phyloP scores from a whole-genome alignment of 2,888 invertebrate species.

The Gortyna flavago region DNA sequence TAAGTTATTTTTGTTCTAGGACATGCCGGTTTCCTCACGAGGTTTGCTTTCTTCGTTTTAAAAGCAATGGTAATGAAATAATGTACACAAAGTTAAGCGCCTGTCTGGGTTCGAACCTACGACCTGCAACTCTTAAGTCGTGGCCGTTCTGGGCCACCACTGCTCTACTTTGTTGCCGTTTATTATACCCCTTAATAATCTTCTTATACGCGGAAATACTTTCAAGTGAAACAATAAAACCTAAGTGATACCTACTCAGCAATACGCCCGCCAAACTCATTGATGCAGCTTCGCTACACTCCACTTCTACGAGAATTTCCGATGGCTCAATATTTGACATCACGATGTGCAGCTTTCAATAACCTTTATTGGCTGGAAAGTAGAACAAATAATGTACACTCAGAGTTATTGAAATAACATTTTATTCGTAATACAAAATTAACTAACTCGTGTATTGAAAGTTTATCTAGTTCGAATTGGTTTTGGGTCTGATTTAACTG shows the following conservation, averaged over 20 bases:
- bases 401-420: slow-evolving; percentile 1
- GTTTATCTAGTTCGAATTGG: neutral
- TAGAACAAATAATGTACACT: slow-evolving; percentile 17
- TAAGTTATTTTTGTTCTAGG: neutral
- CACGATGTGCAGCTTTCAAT: slow-evolving; percentile 30
- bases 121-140: no score
- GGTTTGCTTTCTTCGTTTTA: no score
- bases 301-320: slow-evolving; percentile 24
- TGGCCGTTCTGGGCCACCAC: no score
- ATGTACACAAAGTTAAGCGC: no score
- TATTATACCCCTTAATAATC: neutral
- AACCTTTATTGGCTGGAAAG: slow-evolving; percentile 26
- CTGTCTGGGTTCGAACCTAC: no score
- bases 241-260: slow-evolving; percentile 28
- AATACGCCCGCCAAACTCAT: slow-evolving; percentile 42
- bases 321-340: slow-evolving; percentile 51
- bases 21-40: no score
- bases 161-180: neutral
- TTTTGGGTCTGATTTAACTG: neutral
- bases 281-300: slow-evolving; percentile 30
- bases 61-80: no score
- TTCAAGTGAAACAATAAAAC: slow-evolving; percentile 18
- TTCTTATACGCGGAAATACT: neutral
- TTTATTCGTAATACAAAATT: neutral
- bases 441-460: neutral